These are phyloP conservation scores for Chauna torquata DNA, from an alignment of 2,113 vertebrate genomes.

Conservation along the genomic window DNA sequence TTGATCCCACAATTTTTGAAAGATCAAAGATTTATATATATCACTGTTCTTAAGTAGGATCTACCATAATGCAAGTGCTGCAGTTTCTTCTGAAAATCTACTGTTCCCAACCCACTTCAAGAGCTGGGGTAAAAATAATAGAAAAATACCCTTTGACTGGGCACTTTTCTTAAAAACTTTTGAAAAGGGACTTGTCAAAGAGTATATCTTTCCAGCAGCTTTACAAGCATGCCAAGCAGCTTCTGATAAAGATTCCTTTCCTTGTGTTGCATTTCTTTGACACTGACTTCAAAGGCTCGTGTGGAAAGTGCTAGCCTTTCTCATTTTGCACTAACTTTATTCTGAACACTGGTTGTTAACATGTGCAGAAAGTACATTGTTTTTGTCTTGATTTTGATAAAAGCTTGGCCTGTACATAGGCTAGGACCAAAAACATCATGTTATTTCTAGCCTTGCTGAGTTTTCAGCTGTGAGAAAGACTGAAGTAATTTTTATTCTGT, in stretches of 20 bases:
- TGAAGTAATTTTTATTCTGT: neutral
- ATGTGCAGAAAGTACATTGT: neutral
- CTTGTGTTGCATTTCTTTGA: neutral
- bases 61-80: neutral
- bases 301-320: neutral
- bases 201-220: neutral
- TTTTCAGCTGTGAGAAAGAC: neutral
- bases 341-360: neutral
- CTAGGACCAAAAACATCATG: neutral
- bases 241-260: neutral
- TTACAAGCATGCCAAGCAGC: neutral
- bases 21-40: slow-evolving; percentile 71
- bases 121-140: neutral
- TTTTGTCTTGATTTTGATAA: slow-evolving; percentile 3
- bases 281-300: neutral
- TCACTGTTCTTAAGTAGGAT: slow-evolving; percentile 27
- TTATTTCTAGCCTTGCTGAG: neutral
- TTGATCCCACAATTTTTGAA: slow-evolving; percentile 63
- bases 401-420: neutral
- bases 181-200: neutral
- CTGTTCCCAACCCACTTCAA: neutral
- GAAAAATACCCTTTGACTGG: neutral
- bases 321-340: neutral
- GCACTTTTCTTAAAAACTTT: neutral
- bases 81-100: neutral